Evolutionary conservation across 2,888 invertebrate species (phyloP), one percentile per base, ranked within the genome.

Genomic region (Alloplasta piceator): DNA sequence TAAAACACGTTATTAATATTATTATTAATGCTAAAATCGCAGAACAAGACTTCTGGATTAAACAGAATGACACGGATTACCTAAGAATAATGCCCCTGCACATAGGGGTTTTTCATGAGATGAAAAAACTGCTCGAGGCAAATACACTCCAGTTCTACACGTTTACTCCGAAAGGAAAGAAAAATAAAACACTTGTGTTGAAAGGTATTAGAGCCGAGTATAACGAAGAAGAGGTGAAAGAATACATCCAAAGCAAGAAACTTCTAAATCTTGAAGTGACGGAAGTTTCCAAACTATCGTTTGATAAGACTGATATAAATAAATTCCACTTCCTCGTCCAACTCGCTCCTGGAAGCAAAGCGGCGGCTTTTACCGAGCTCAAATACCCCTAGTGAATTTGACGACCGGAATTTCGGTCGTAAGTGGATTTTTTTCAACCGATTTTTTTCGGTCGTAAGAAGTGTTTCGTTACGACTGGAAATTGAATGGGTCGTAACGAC

Each of bases 121-220:
- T 66, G 0, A 78, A 56, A 7, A 36, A 10, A 1, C 7, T 78
- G 5, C 64, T 78, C 0, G 12, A 63, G 16, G 16, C 7, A 0
- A 39, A 71, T 0, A 36, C 56, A 6, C 26, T 41, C 0, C 43
- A 79, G 58, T 74, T 12, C 39, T 61, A 26, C 10, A 55, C 75
- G 1, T 75, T 55, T 38, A 75, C 75, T 0, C 71, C 71, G 6
- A 52, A 14, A 52, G 12, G 14, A 14, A 14, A 52, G 5, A 66
- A 52, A 43, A 46, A 60, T 4, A 75, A 66, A 55, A 58, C 71
- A 1, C 2, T 75, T 1, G 55, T 71, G 1, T 12, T 75, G 0
- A 80, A 80, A 16, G 75, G 75, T 5, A 39, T 80, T 1, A 46
- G 66, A 43, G 64, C 46, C 0, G 60, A 60, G 1, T 61, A 12